These are phyloP conservation scores for Octomys mimax DNA, from an alignment of 2,797 vertebrate species.

Conservation along the genomic window DNA sequence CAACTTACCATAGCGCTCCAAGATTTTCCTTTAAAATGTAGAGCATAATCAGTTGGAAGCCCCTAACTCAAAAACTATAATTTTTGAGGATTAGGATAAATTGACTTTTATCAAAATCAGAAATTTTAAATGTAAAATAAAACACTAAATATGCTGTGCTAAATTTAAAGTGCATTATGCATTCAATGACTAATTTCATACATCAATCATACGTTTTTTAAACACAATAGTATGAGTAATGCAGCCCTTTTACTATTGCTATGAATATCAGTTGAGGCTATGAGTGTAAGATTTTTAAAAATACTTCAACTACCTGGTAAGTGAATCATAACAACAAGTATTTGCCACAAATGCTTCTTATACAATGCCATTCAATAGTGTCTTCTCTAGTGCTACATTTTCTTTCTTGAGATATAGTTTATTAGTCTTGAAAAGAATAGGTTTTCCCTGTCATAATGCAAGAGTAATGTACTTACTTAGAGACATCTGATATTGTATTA, in stretches of 20 bases:
- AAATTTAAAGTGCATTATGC: neutral
- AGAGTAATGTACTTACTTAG: slow-evolving; percentile 27
- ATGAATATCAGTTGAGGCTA: slow-evolving; percentile 61
- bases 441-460: neutral
- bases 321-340: slow-evolving; percentile 23
- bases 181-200: slow-evolving; percentile 23
- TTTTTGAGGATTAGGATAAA: slow-evolving; percentile 47
- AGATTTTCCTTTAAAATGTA: slow-evolving; percentile 61
- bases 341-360: slow-evolving; percentile 15
- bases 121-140: slow-evolving; percentile 48
- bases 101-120: neutral
- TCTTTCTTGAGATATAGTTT: slow-evolving; percentile 54
- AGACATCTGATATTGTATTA: slow-evolving; percentile 58
- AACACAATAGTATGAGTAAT: slow-evolving; percentile 21
- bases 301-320: slow-evolving; percentile 63
- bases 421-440: slow-evolving; percentile 69
- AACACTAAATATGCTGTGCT: neutral
- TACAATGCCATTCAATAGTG: slow-evolving; percentile 23
- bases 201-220: slow-evolving; percentile 33
- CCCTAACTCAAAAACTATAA: neutral
- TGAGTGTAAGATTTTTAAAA: slow-evolving; percentile 75
- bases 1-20: neutral
- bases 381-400: neutral
- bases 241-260: neutral
- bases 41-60: slow-evolving; percentile 28